A percentile compares a stretch with the other conserved stretches of the same genome.
Conservation (phyloP, 2,888 invertebrate species). For the Diarsia rubi region DNA sequence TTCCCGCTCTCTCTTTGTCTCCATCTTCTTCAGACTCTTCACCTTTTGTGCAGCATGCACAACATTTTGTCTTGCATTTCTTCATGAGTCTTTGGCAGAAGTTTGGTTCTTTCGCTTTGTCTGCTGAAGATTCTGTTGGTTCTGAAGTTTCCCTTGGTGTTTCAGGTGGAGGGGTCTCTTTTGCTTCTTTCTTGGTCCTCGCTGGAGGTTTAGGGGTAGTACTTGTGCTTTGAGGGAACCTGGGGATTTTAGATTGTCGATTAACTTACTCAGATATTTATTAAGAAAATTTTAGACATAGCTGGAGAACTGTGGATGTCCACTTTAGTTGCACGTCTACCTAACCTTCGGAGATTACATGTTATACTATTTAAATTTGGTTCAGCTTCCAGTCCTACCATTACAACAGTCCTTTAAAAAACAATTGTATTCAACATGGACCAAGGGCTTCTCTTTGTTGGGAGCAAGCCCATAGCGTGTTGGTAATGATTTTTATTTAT, state of each 20-base stretch:
- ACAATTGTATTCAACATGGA: background rate
- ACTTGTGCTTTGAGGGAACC: slow-evolving; percentile 88
- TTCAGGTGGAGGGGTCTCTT: slow-evolving; percentile 67
- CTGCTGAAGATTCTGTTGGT: slow-evolving; percentile 54
- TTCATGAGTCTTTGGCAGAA: slow-evolving; percentile 83
- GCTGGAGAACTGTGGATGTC: background rate
- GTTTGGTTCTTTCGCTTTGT: slow-evolving; percentile 77
- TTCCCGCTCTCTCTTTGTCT: slow-evolving; percentile 59
- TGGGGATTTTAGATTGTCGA: slow-evolving; percentile 59
- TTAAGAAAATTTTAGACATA: background rate
- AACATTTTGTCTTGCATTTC: slow-evolving; percentile 86
- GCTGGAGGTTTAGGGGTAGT: slow-evolving; percentile 87
- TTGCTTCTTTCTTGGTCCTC: slow-evolving; percentile 77
- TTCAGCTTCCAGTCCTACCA: background rate
- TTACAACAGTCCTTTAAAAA: background rate
- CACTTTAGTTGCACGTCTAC: background rate
- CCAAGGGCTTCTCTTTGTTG: background rate
- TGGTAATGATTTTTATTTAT: background rate
- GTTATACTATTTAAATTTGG: background rate
- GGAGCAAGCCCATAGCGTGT: background rate
- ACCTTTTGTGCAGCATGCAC: slow-evolving; percentile 86
- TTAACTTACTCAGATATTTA: background rate
- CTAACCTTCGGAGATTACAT: background rate
- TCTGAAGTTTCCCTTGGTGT: slow-evolving; percentile 55
- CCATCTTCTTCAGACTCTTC: slow-evolving; percentile 72